Conservation (phyloP, 2,888 invertebrate genomes). For the Aphidius colemani region DNA sequence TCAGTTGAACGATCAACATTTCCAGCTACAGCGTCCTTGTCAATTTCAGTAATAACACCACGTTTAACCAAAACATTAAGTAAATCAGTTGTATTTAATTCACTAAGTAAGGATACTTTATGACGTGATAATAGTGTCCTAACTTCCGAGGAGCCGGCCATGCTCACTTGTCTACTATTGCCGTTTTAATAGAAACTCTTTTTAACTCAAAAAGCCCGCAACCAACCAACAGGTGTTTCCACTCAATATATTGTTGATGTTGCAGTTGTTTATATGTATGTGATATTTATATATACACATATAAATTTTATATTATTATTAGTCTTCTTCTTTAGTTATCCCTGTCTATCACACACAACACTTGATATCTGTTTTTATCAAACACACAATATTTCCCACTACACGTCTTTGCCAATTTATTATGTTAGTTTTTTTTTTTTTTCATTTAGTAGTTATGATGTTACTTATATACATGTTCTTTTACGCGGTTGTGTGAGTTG, state of each 20-base stretch:
- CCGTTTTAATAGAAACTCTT: conserved; percentile 35
- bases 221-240: conserved; percentile 46
- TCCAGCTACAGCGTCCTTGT: conserved; percentile 62
- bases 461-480: no score
- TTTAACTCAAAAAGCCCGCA: no score
- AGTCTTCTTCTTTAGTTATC: no score
- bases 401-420: neutral
- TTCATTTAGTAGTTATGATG: no score
- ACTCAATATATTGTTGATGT: conserved; percentile 27
- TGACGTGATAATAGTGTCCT: conserved; percentile 68
- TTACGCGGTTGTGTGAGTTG: no score
- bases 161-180: conserved; percentile 48
- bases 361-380: no score
- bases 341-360: no score
- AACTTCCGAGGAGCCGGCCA: conserved; percentile 65
- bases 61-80: conserved; percentile 70
- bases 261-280: no score
- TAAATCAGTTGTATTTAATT: conserved; percentile 68
- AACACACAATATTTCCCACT: neutral
- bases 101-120: conserved; percentile 67
- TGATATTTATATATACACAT: no score
- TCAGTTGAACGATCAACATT: conserved; percentile 42
- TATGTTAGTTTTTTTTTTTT: no score
- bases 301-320: no score
- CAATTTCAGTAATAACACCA: conserved; percentile 67